Evolutionary conservation across 2,888 invertebrate genomes (phyloP).

Genomic region (Beris morrisii): DNA sequence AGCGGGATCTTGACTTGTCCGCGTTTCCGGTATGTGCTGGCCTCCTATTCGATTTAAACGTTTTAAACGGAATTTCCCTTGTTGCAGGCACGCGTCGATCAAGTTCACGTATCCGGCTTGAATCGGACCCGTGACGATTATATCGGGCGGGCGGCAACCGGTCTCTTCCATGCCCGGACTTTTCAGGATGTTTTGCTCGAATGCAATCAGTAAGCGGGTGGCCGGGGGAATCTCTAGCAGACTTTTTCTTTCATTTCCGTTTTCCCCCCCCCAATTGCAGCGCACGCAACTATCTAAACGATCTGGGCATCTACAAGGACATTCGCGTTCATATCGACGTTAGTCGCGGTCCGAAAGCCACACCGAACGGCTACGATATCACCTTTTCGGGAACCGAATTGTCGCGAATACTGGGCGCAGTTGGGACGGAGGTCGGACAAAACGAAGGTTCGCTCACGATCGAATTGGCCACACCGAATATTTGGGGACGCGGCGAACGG

Average conservation of each 20-base stretch:
- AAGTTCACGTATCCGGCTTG: conserved; percentile 83
- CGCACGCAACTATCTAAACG: conserved; percentile 74
- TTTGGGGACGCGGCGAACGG: conserved; percentile 84
- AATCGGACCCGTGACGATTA: conserved; percentile 87
- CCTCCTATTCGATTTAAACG: neutral
- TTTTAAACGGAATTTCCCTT: conserved; percentile 45
- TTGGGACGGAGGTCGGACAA: conserved; percentile 86
- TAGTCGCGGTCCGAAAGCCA: conserved; percentile 73
- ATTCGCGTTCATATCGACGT: conserved; percentile 87
- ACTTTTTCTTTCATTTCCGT: neutral
- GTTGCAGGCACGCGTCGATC: conserved; percentile 74
- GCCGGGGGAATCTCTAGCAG: neutral
- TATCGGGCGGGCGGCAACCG: conserved; percentile 74
- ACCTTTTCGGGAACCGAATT: conserved; percentile 83
- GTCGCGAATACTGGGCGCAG: conserved; percentile 78
- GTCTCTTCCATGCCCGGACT: conserved; percentile 80
- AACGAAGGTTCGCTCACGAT: conserved; percentile 80
- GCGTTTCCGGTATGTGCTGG: conserved; percentile 10
- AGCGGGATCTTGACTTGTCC: conserved; percentile 10
- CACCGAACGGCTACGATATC: conserved; percentile 81
- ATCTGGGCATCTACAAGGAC: conserved; percentile 86
- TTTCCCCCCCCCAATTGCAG: conserved; percentile 50
- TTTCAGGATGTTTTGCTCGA: conserved; percentile 81
- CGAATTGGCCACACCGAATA: conserved; percentile 77
- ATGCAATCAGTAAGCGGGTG: conserved; percentile 62